Percentiles rank a stretch among this genome's conserved stretches.
Evolutionary conservation across 2,113 vertebrate species (phyloP).

Genomic region (Eulacestoma nigropectus): DNA sequence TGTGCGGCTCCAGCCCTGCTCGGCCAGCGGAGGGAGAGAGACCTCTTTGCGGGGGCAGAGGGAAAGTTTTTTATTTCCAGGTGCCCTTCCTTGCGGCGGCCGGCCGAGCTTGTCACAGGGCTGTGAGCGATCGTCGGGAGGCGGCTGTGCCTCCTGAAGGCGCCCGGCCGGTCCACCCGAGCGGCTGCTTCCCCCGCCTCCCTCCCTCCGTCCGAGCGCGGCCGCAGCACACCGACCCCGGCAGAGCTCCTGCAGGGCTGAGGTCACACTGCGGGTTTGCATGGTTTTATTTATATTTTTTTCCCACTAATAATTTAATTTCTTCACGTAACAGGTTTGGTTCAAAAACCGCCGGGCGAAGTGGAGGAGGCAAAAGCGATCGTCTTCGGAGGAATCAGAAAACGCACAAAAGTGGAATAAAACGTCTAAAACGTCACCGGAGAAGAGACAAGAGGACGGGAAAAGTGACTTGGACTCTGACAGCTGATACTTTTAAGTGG

Average conservation of each 20-base stretch:
- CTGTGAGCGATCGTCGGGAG: background rate
- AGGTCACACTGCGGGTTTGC: fast-evolving
- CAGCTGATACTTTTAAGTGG: conserved; percentile 80
- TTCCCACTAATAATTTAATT: background rate
- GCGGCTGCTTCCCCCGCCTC: background rate
- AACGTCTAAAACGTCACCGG: conserved; percentile 78
- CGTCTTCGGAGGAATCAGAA: conserved; percentile 95
- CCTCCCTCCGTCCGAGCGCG: background rate
- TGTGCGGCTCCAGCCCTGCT: background rate
- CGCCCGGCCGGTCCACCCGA: background rate
- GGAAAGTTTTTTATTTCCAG: background rate
- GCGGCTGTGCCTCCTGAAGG: background rate
- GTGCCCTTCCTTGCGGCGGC: background rate
- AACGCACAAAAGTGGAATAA: conserved; percentile 94
- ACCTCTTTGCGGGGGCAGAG: background rate
- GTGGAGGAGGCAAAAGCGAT: conserved; percentile 95
- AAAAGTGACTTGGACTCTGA: conserved; percentile 95
- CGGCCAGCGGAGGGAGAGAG: background rate
- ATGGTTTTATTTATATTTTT: background rate
- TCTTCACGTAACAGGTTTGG: conserved; percentile 83
- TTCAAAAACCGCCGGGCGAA: conserved; percentile 98
- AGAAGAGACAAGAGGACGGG: conserved; percentile 83
- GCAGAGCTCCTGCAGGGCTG: background rate
- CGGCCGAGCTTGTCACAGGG: background rate
- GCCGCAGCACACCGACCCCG: background rate